A percentile compares a stretch with the other conserved stretches of the same genome.
Evolutionary conservation across 2,888 invertebrate species (phyloP).

Genomic region (Aelia acuminata): DNA sequence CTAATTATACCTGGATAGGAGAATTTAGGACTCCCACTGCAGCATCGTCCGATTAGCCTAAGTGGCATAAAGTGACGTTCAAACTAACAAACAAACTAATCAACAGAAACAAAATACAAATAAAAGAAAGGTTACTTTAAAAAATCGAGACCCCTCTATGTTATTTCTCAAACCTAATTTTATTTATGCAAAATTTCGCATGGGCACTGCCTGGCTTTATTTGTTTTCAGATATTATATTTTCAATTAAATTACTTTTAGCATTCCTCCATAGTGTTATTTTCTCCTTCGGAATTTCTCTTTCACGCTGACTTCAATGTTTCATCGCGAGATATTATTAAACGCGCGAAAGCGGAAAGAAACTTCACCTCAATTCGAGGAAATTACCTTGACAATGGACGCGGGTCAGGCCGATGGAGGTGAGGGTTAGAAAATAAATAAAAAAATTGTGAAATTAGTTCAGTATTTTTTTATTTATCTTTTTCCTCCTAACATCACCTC

Average conservation of each 20-base stretch:
- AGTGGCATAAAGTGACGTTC: too few species aligned
- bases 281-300: conserved; percentile 8
- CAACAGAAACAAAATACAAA: too few species aligned
- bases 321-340: background rate
- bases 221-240: too few species aligned
- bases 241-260: background rate
- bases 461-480: background rate
- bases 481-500: background rate
- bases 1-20: too few species aligned
- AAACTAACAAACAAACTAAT: too few species aligned
- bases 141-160: too few species aligned
- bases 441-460: background rate
- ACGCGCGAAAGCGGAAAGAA: conserved; percentile 10
- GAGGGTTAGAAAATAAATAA: background rate
- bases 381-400: background rate
- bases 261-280: background rate
- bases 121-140: too few species aligned
- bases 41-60: too few species aligned
- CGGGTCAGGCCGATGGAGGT: background rate
- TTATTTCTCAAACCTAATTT: too few species aligned
- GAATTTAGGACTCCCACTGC: too few species aligned
- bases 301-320: background rate
- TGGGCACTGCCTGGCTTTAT: too few species aligned
- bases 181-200: too few species aligned
- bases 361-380: background rate